phyloP scores from a whole-genome alignment of 2,113 vertebrate genomes.

The Capreolus pygargus region DNA sequence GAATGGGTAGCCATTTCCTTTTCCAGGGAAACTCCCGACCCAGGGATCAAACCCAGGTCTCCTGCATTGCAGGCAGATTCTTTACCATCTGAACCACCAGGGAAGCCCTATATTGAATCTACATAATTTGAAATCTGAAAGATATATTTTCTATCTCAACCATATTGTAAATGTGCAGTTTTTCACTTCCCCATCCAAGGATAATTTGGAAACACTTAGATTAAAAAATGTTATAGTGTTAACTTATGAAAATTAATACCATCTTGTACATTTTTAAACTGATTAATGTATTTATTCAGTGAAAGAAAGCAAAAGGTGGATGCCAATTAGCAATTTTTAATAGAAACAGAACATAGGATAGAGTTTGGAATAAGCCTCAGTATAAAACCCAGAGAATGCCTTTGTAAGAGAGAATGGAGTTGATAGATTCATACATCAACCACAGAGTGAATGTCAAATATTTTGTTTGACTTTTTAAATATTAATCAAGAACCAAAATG shows the following conservation, averaged over 20 bases:
- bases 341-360: neutral
- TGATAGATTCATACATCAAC: neutral
- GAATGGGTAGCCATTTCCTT: neutral
- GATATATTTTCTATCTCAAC: neutral
- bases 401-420: neutral
- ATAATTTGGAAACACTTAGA: constrained; percentile 34
- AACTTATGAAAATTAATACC: constrained; percentile 41
- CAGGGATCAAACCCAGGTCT: neutral
- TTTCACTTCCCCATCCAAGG: neutral
- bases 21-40: neutral
- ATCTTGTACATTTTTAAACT: constrained; percentile 21
- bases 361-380: neutral
- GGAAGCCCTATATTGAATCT: neutral
- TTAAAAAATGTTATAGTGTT: neutral
- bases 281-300: constrained; percentile 36
- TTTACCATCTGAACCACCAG: neutral
- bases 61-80: neutral
- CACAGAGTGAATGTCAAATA: neutral
- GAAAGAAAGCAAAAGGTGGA: neutral
- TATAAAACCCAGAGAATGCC: neutral
- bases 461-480: constrained; percentile 28
- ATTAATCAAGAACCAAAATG: neutral
- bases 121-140: constrained; percentile 5
- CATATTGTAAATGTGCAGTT: neutral
- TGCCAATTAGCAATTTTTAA: neutral